Evolutionary conservation across 2,888 invertebrate genomes (phyloP), one percentile per base, ranked within the genome.

Genomic region (Phymatocera aterrima): DNA sequence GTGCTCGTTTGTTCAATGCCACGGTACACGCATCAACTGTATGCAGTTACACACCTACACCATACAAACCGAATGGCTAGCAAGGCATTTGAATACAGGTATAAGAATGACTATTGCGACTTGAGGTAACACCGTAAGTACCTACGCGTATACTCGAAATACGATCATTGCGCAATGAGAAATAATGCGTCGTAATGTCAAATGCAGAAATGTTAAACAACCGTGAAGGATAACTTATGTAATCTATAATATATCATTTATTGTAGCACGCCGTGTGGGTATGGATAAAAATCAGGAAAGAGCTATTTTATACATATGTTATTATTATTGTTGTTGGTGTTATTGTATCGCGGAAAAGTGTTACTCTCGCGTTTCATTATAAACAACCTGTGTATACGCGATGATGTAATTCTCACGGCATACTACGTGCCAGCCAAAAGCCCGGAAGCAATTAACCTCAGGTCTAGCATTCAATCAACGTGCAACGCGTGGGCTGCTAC

Each of bases 391-490:
- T 37, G 21, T 51, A 8, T 40, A 40, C 28, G 51, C 31, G 72
- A 51, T 72, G 48, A 72, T 51, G 48, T 72, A 72, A 72, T 48
- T 72, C 72, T 51, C 72, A 72, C 72, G 72, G 34, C 51, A 68
- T 40, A n/a, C n/a, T n/a, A 43, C 46, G 68, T 46, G 68, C 68
- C 3, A 68, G 37, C 68, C 68, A 34, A 51, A 72, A 51, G 72
- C 48, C 72, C 51, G 34, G 72, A 51, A 72, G 34, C 72, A 72
- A 72, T 72, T 72, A 72, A 72, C 72, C 72, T 72, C 48, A 51
- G 61, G 48, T 72, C 72, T 51, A 51, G 34, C 51, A 18, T 72
- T 72, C 72, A 72, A 72, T 72, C 72, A 72, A 34, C 72, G 72
- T 51, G 34, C 21, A 72, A 18, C 51, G 72, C 72, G 72, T 72